These are phyloP conservation scores for Campaea margaritaria DNA, from an alignment of 2,888 invertebrate species.

Conservation along the genomic window DNA sequence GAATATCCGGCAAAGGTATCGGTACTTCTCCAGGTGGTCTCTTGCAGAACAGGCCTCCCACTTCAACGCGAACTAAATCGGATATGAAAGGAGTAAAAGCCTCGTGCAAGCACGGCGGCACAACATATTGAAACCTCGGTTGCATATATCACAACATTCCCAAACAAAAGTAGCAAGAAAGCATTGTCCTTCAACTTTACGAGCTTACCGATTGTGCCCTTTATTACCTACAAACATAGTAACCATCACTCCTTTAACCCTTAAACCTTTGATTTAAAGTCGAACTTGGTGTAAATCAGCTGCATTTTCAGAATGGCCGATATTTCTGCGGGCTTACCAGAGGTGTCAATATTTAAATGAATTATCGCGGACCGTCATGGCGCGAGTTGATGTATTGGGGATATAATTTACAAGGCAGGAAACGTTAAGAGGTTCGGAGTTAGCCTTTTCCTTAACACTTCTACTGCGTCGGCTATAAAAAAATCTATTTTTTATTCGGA, in stretches of 20 bases:
- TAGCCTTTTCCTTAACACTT: slow-evolving; percentile 8
- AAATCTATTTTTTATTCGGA: too few species aligned
- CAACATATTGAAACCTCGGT: background rate
- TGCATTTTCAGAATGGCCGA: slow-evolving; percentile 3
- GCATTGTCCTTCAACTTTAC: slow-evolving; percentile 54
- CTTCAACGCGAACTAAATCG: too few species aligned
- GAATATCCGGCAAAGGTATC: too few species aligned
- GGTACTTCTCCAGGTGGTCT: too few species aligned
- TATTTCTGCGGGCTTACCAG: slow-evolving; percentile 40
- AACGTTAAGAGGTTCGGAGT: background rate
- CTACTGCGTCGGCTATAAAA: background rate
- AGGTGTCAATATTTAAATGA: slow-evolving; percentile 50
- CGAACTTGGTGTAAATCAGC: slow-evolving; percentile 8
- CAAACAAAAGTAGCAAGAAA: slow-evolving; percentile 48
- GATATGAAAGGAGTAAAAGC: background rate
- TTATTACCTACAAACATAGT: slow-evolving; percentile 16
- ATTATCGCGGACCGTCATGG: slow-evolving; percentile 40
- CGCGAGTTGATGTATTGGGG: slow-evolving; percentile 33
- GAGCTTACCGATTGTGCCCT: slow-evolving; percentile 36
- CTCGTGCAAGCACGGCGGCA: background rate
- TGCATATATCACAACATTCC: slow-evolving; percentile 20
- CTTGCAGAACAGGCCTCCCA: too few species aligned
- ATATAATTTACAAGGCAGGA: slow-evolving; percentile 21
- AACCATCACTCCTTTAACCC: background rate
- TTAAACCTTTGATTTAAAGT: slow-evolving; percentile 23